Evolutionary conservation across 2,113 vertebrate genomes (phyloP), one percentile per base, ranked within the genome.

Genomic region (Gallinago paraguaiae): DNA sequence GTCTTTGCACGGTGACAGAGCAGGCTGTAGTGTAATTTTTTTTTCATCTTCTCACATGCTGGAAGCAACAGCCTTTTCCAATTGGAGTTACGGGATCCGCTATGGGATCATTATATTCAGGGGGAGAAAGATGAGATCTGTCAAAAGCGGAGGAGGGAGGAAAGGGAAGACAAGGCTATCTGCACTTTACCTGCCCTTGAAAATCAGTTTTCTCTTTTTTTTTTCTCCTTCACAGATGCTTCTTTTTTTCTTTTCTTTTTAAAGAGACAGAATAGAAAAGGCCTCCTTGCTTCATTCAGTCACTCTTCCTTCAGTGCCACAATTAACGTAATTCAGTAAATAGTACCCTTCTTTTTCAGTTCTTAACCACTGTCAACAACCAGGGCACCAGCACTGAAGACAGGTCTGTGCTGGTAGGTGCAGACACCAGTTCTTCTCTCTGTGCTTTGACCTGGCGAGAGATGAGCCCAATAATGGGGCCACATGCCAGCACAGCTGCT

Each of bases 401-500:
- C 27, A 7, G 61, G 6, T 31, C 50, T 37, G 33, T 11, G 43
- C 13, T 33, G 51, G 69, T 27, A 24, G 30, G 30, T 15, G 76
- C 75, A 51, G 81, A 41, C 43, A 28, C 3, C 2, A 70, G 56
- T 63, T 69, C 56, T 30, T 79, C 91, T 75, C 54, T 28, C 48
- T 27, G 0, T 5, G 31, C 74, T 57, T 33, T 8, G 18, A 57
- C 19, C 33, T 10, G 48, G 31, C 1, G 15, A 75, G 68, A 17
- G 33, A 9, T 1, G 6, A 63, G 56, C 50, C 41, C 2, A 3
- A 23, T 51, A 23, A 31, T 1, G 2, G 22, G 50, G 76, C 64
- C 6, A 3, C 0, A 0, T 9, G 82, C 77, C 70, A 18, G 45
- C 37, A 2, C 0, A 4, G 56, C 65, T n/a, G 3, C 64, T 60